These are phyloP conservation scores for Spermophilus dauricus DNA, from an alignment of 2,113 vertebrate species.

Conservation along the genomic window DNA sequence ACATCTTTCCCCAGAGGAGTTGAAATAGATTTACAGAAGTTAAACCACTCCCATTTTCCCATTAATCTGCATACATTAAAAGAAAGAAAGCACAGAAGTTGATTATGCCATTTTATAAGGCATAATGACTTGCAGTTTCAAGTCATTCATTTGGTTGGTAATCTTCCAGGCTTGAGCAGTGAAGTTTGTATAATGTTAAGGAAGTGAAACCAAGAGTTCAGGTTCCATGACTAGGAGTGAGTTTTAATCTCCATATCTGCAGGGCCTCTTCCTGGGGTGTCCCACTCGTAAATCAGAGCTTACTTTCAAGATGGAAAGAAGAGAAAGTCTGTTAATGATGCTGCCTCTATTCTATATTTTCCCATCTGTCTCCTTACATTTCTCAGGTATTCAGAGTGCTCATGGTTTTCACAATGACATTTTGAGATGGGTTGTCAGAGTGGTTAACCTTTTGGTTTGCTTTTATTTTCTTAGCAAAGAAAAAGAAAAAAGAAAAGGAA, in stretches of 20 bases:
- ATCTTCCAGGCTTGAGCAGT: background rate
- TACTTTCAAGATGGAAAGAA: background rate
- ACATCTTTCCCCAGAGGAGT: conserved; percentile 69
- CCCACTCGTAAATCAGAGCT: background rate
- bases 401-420: background rate
- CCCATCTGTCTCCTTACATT: background rate
- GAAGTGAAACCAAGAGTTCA: background rate
- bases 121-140: conserved; percentile 19
- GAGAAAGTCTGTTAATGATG: background rate
- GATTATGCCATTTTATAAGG: conserved; percentile 41
- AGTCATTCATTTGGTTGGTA: background rate
- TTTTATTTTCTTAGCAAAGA: conserved; percentile 12
- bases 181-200: background rate
- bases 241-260: background rate
- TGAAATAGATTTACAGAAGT: conserved; percentile 49
- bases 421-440: background rate
- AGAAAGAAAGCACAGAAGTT: conserved; percentile 13
- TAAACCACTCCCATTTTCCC: conserved; percentile 37
- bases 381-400: background rate
- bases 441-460: background rate
- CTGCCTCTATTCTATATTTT: background rate
- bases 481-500: background rate
- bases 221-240: background rate
- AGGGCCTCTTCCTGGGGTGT: background rate
- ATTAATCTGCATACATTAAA: conserved; percentile 58